Percentiles rank a stretch among this genome's conserved stretches.
Conservation (phyloP, 2,888 invertebrate species). For the Polydrusus cervinus region DNA sequence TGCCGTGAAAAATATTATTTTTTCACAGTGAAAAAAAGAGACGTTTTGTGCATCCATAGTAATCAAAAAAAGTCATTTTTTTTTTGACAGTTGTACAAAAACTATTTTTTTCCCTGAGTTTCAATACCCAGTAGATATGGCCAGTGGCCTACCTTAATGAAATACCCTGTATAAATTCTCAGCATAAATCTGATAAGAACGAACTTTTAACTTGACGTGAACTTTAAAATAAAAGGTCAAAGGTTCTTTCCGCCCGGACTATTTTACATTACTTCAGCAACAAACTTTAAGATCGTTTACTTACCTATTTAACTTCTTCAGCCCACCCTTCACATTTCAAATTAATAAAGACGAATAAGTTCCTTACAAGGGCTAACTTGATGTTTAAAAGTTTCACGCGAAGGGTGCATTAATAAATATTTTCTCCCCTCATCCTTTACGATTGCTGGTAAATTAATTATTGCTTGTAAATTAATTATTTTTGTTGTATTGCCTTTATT, state of each 20-base stretch:
- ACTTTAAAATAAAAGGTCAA: background rate
- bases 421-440: constrained; percentile 4
- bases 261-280: background rate
- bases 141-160: no score
- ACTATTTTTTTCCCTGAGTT: no score
- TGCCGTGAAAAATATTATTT: no score
- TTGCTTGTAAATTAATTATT: constrained; percentile 25
- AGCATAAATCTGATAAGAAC: no score
- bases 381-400: constrained; percentile 23
- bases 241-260: background rate
- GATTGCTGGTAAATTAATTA: constrained; percentile 25
- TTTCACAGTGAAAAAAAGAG: no score
- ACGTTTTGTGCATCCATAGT: no score
- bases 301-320: constrained; percentile 12
- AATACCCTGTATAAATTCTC: no score
- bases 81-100: no score
- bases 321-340: constrained; percentile 19
- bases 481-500: constrained; percentile 22
- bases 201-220: background rate
- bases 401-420: constrained; percentile 23
- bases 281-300: constrained; percentile 4
- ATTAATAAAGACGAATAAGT: constrained; percentile 27
- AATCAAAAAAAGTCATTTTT: no score
- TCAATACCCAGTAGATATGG: no score
- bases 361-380: constrained; percentile 8